phyloP scores from a whole-genome alignment of 2,888 invertebrate species.

The Bhutanitis thaidina region DNA sequence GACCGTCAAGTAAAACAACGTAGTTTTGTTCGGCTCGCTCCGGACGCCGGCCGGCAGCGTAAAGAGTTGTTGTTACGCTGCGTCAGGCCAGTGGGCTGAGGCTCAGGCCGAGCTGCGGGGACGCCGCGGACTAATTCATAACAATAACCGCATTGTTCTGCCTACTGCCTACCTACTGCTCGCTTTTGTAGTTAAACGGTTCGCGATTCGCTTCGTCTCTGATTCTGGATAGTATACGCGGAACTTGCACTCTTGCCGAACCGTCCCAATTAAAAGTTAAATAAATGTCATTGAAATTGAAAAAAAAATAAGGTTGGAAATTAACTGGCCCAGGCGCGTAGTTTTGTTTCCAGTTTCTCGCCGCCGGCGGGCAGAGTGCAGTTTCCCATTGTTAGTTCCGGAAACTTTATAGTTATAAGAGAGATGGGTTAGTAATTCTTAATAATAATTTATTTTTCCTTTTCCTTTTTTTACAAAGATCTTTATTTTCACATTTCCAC shows the following conservation, averaged over 20 bases:
- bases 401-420: too few species aligned
- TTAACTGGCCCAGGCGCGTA: not conserved
- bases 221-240: not conserved
- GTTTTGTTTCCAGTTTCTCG: not conserved
- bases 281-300: not conserved
- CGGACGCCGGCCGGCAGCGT: slow-evolving; percentile 27
- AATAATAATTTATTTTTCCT: too few species aligned
- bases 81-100: slow-evolving; percentile 27
- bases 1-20: slow-evolving; percentile 17
- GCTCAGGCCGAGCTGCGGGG: slow-evolving; percentile 18
- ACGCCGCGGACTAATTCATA: not conserved
- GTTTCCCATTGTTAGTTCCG: too few species aligned
- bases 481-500: too few species aligned
- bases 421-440: too few species aligned
- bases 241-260: not conserved
- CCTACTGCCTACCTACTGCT: too few species aligned
- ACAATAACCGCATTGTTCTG: slow-evolving; percentile 3
- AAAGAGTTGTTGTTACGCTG: slow-evolving; percentile 32
- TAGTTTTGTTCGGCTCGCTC: slow-evolving; percentile 39
- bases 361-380: too few species aligned
- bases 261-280: not conserved
- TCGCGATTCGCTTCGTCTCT: not conserved
- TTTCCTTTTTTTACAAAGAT: too few species aligned
- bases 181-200: not conserved
- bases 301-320: not conserved